phyloP scores from a whole-genome alignment of 2,888 invertebrate species.

The Oscheius sp. region DNA sequence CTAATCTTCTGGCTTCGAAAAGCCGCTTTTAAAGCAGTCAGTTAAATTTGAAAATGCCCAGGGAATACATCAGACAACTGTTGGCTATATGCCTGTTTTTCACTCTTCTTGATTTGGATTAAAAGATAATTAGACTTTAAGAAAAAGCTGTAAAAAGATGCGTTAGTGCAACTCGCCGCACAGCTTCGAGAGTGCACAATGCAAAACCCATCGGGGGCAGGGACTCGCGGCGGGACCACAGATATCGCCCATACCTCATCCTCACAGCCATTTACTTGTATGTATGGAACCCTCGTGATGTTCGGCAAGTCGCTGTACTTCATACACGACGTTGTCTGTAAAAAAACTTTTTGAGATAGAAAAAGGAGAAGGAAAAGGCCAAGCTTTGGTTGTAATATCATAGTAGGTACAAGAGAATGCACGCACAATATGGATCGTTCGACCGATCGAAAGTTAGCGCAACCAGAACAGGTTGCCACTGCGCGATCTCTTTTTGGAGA shows the following conservation, averaged over 20 bases:
- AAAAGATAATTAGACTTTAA: not conserved
- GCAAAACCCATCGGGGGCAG: conserved; percentile 8
- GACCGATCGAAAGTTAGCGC: conserved; percentile 30
- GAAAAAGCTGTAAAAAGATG: conserved; percentile 10
- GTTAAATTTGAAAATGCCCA: not conserved
- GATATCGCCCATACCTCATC: conserved; percentile 17
- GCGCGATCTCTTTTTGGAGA: conserved; percentile 12
- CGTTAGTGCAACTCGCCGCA: conserved; percentile 1
- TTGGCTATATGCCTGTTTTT: not conserved
- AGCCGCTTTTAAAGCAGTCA: not conserved
- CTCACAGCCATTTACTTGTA: conserved; percentile 18
- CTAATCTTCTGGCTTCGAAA: not conserved
- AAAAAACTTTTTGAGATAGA: not conserved
- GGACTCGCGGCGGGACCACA: conserved; percentile 26
- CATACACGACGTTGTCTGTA: conserved; percentile 22
- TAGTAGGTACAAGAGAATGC: not conserved
- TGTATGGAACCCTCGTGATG: conserved; percentile 10
- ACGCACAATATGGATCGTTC: conserved; percentile 30
- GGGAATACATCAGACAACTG: not conserved
- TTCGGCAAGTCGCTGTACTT: conserved; percentile 32
- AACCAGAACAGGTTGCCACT: conserved; percentile 29
- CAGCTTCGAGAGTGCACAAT: conserved; percentile 15
- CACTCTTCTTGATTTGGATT: not conserved
- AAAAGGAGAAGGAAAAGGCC: not conserved
- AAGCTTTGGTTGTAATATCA: not conserved